A percentile compares a stretch with the other conserved stretches of the same genome.
Conservation (phyloP, 2,888 invertebrate species). For the Sisyra terminalis region DNA sequence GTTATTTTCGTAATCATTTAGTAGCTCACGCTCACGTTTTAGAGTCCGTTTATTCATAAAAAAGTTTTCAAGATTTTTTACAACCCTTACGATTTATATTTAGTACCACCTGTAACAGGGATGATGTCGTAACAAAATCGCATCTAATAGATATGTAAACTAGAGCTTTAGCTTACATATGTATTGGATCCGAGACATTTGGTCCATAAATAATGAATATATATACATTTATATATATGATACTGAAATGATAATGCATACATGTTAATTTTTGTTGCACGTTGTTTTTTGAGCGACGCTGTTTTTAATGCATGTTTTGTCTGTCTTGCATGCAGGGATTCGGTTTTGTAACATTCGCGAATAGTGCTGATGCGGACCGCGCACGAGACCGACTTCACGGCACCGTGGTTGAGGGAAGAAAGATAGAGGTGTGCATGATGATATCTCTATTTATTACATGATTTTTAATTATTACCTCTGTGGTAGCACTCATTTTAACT, state of each 20-base stretch:
- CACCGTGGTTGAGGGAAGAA: conserved; percentile 99
- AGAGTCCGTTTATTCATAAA: no score
- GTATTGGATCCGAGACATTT: neutral
- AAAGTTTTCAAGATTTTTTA: no score
- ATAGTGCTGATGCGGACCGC: conserved; percentile 99
- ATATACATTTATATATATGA: conserved; percentile 16
- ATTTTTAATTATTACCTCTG: conserved; percentile 18
- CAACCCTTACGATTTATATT: no score
- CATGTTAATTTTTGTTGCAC: conserved; percentile 46
- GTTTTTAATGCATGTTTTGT: conserved; percentile 86
- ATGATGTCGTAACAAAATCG: neutral
- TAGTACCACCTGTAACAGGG: neutral
- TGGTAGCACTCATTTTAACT: conserved; percentile 39
- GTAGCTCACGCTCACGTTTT: no score
- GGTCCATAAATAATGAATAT: neutral
- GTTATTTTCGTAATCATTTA: no score
- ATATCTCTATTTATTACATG: no score
- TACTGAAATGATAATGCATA: conserved; percentile 31
- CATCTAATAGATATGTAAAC: no score
- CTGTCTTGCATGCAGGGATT: conserved; percentile 99
- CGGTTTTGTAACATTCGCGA: conserved; percentile 99
- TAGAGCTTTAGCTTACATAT: neutral
- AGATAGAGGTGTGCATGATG: conserved; percentile 99
- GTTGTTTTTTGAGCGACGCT: conserved; percentile 61
- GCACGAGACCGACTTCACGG: conserved; percentile 99